Base-by-base conservation (phyloP, 1,140 invertebrate species). In the Antheraea pernyi region DNA sequence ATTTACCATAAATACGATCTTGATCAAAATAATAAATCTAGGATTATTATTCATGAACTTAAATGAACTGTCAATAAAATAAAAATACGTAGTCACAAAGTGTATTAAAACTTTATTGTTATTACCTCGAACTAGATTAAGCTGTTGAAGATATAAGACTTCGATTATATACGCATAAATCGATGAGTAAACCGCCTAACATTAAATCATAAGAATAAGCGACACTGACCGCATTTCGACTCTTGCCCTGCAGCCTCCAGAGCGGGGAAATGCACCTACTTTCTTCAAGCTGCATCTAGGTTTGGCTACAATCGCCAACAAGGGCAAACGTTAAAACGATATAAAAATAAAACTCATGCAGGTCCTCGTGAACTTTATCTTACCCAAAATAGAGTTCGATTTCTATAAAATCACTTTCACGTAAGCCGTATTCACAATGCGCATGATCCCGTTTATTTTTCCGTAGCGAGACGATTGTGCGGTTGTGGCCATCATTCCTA, bases 231-330 rank as follows among this genome's bases (percentile, higher is more conserved):
- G 80, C 84, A 75, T 79, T 82, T 78, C 65, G 68, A 69, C 60
- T 67, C 71, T 66, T 37, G 77, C 62, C 71, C 71, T 78, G 82
- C 86, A 91, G 85, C 86, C 88, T 91, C 88, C 80, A 80, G 70
- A 69, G 75, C 60, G 70, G 74, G 82, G 83, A 87, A 88, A 88
- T 84, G 85, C 83, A 78, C 81, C 86, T 89, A 89, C 88, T 89
- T 91, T 86, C 86, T 89, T 88, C 84, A 82, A 77, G 79, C 78
- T 85, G 84, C 86, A 88, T 85, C 85, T 85, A 87, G 79, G 68
- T 83, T 80, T 74, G 68, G 60, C 70, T 67, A 80, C 81, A 73
- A 75, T 77, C 66, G 48, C 68, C 65, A 59, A 59, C 39, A 59
- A 16, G 13, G 19, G 22, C 6, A 67, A 6, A 30, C 37, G 19